Conservation (phyloP, 2,113 vertebrate species). For the Prietella phreatophila region DNA sequence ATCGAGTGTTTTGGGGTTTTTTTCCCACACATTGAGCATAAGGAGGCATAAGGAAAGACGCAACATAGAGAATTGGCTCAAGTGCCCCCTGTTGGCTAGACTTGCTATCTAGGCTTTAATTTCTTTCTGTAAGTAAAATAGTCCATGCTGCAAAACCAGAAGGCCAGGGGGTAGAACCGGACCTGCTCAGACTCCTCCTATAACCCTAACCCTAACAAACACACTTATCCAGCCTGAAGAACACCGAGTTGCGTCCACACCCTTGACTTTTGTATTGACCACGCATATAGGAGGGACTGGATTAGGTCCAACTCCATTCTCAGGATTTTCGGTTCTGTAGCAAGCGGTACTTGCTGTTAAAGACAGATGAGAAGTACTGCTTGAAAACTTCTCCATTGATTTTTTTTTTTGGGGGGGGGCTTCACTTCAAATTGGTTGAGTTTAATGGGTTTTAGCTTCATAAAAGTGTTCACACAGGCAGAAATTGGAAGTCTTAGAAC, state of each 20-base stretch:
- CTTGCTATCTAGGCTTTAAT: not conserved
- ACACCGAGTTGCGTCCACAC: not conserved
- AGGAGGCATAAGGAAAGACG: not conserved
- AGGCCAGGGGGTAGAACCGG: not conserved
- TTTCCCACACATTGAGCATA: not conserved
- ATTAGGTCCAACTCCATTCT: not conserved
- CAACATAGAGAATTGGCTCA: not conserved
- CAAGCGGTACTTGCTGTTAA: not conserved
- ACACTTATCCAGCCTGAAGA: not conserved
- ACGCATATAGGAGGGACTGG: not conserved
- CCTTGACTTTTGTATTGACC: not conserved
- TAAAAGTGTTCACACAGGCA: not conserved
- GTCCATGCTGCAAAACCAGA: not conserved
- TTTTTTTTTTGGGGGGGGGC: not conserved
- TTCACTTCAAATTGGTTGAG: not conserved
- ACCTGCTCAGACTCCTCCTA: not conserved
- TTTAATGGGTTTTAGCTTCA: not conserved
- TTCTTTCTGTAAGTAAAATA: not conserved
- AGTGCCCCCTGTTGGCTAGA: not conserved
- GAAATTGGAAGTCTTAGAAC: not conserved
- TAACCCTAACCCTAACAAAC: not conserved
- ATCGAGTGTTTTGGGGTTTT: slow-evolving; percentile 12
- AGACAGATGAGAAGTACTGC: no score
- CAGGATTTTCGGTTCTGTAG: not conserved
- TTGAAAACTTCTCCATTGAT: not conserved